Evolutionary conservation across 2,797 vertebrate species (phyloP).

Genomic region (Apogon talboti): DNA sequence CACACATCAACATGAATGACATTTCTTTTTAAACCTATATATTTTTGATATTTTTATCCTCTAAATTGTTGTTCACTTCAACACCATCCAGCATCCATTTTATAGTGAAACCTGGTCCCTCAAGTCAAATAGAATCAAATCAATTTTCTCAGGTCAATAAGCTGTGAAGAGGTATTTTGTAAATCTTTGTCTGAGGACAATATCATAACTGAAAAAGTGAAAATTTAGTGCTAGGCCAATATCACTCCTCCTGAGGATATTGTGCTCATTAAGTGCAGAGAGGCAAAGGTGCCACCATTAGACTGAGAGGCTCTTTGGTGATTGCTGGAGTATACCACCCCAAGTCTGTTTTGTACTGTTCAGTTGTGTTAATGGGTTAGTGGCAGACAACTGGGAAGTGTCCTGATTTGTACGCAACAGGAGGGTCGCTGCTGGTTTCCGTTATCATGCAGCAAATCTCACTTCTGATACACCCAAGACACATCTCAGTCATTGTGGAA

Average conservation of each 20-base stretch:
- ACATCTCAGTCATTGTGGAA: conserved; percentile 39
- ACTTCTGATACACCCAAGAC: conserved; percentile 10
- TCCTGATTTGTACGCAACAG: conserved; percentile 67
- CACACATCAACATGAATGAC: conserved; percentile 3
- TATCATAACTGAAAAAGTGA: conserved; percentile 57
- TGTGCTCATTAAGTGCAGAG: conserved; percentile 55
- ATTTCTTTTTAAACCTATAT: conserved; percentile 18
- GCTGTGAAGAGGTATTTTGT: conserved; percentile 57
- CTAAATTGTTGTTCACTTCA: conserved; percentile 48
- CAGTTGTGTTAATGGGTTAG: conserved; percentile 50
- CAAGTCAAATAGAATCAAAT: conserved; percentile 73
- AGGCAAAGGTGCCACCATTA: conserved; percentile 66
- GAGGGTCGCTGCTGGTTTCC: conserved; percentile 28
- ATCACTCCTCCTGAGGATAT: conserved; percentile 60
- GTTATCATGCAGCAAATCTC: conserved; percentile 35
- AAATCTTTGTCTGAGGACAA: conserved; percentile 59
- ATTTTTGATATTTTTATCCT: conserved; percentile 24
- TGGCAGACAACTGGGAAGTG: conserved; percentile 63
- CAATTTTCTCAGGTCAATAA: conserved; percentile 70
- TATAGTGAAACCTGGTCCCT: conserved; percentile 48
- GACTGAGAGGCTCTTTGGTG: conserved; percentile 66
- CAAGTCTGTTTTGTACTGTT: conserved; percentile 41
- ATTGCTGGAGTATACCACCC: conserved; percentile 62
- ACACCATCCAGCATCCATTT: conserved; percentile 32
- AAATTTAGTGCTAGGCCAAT: conserved; percentile 57